A percentile compares a stretch with the other conserved stretches of the same genome.
phyloP scores from a whole-genome alignment of 2,797 vertebrate genomes.

The Takifugu rubripes region DNA sequence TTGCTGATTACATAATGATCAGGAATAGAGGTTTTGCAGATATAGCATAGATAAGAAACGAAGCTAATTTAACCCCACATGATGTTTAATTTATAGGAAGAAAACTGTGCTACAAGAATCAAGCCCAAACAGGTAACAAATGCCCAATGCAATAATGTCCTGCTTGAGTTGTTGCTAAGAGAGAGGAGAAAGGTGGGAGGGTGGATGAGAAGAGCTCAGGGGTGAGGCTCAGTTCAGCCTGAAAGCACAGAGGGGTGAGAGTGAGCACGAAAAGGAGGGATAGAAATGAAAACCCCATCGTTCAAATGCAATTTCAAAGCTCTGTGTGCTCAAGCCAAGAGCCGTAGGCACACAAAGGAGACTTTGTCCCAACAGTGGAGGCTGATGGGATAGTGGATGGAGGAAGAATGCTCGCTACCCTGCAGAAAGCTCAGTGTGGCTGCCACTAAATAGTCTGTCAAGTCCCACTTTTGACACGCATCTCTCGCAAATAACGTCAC shows the following conservation, averaged over 20 bases:
- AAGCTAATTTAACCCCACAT: too few relatives aligned
- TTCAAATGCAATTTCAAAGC: conserved; percentile 79
- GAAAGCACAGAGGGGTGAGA: conserved; percentile 68
- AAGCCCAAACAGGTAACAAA: conserved; percentile 33
- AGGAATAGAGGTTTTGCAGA: too few relatives aligned
- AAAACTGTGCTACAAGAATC: not conserved
- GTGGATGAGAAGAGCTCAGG: conserved; percentile 21
- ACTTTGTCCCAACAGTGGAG: conserved; percentile 84
- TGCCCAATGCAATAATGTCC: conserved; percentile 43
- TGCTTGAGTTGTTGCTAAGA: conserved; percentile 65
- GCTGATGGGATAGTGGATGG: conserved; percentile 82
- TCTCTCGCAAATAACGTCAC: conserved; percentile 64
- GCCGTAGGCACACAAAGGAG: conserved; percentile 79
- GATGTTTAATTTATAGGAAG: too few relatives aligned
- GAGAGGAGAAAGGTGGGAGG: conserved; percentile 42
- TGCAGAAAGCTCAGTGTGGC: conserved; percentile 64
- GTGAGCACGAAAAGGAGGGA: conserved; percentile 65
- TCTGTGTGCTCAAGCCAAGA: conserved; percentile 79
- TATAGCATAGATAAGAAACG: too few relatives aligned
- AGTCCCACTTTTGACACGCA: conserved; percentile 66
- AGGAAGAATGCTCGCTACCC: conserved; percentile 73
- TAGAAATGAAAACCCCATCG: conserved; percentile 80
- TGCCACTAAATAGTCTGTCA: conserved; percentile 65
- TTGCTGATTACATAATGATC: not conserved
- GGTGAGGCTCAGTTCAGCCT: conserved; percentile 33